Evolutionary conservation across 2,113 vertebrate genomes (phyloP).

Genomic region (Sarotherodon lohbergeri): DNA sequence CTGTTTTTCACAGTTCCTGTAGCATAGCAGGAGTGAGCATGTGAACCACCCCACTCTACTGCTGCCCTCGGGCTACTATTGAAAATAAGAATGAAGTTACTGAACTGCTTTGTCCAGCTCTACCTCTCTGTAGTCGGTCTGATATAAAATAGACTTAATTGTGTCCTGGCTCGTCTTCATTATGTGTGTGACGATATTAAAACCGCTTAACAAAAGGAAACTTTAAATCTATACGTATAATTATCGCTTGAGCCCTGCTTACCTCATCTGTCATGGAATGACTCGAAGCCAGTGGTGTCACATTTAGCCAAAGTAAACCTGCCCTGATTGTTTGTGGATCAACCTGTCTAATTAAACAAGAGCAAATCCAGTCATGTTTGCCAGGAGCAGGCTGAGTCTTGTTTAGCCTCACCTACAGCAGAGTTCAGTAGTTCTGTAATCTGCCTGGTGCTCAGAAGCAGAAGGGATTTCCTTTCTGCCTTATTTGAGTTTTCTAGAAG

Average conservation of each 20-base stretch:
- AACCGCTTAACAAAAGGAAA: not conserved
- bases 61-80: not conserved
- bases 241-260: not conserved
- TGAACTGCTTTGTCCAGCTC: not conserved
- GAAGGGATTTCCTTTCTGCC: not conserved
- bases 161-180: not conserved
- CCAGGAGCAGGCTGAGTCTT: slow-evolving; percentile 38
- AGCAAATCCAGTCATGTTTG: slow-evolving; percentile 47
- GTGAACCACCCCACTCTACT: not conserved
- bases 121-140: not conserved
- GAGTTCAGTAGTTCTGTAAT: not conserved
- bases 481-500: not conserved
- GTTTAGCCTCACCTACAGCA: slow-evolving; percentile 37
- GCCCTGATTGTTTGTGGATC: slow-evolving; percentile 17
- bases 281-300: not conserved
- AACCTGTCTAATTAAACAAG: slow-evolving; percentile 16
- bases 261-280: slow-evolving; percentile 1
- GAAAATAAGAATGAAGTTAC: not conserved
- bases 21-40: not conserved
- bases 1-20: not conserved
- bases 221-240: not conserved
- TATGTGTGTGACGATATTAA: not conserved
- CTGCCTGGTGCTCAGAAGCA: not conserved
- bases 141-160: not conserved
- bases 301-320: slow-evolving; percentile 23